Conservation (phyloP, 2,797 vertebrate species). For the Mastacembelus armatus region DNA sequence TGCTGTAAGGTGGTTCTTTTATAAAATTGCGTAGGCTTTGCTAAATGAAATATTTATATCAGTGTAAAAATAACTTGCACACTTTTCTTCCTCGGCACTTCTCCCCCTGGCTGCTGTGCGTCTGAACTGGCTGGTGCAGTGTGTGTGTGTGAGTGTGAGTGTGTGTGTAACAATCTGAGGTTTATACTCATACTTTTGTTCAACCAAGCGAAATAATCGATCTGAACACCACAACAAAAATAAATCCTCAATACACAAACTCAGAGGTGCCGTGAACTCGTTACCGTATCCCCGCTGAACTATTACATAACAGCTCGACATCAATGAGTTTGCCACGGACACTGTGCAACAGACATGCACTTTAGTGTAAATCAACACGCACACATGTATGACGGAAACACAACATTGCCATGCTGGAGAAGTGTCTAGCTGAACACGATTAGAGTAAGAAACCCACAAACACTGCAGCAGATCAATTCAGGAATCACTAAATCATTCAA, state of each 20-base stretch:
- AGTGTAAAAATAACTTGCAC: constrained; percentile 63
- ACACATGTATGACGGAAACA: background rate
- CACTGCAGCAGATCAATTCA: constrained; percentile 33
- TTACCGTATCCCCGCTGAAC: constrained; percentile 43
- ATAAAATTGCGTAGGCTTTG: constrained; percentile 40
- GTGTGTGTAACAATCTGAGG: background rate
- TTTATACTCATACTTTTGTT: background rate
- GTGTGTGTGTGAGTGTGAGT: constrained; percentile 3
- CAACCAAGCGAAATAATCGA: background rate
- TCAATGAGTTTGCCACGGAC: constrained; percentile 61
- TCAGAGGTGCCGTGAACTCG: background rate
- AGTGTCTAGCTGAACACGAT: background rate
- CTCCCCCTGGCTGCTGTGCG: constrained; percentile 29
- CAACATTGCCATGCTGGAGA: background rate
- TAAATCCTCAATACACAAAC: constrained; percentile 8
- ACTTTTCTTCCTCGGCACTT: constrained; percentile 45
- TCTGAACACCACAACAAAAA: background rate
- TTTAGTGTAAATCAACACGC: background rate
- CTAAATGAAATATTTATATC: constrained; percentile 70
- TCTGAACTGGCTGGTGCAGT: constrained; percentile 27
- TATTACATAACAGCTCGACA: constrained; percentile 73
- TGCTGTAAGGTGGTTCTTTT: constrained; percentile 35
- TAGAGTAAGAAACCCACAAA: constrained; percentile 9
- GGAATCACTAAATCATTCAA: too few relatives aligned
- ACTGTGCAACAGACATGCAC: constrained; percentile 2